These are phyloP conservation scores for Drosophila takahashii DNA, from an alignment of 1,140 invertebrate species.

Conservation along the genomic window DNA sequence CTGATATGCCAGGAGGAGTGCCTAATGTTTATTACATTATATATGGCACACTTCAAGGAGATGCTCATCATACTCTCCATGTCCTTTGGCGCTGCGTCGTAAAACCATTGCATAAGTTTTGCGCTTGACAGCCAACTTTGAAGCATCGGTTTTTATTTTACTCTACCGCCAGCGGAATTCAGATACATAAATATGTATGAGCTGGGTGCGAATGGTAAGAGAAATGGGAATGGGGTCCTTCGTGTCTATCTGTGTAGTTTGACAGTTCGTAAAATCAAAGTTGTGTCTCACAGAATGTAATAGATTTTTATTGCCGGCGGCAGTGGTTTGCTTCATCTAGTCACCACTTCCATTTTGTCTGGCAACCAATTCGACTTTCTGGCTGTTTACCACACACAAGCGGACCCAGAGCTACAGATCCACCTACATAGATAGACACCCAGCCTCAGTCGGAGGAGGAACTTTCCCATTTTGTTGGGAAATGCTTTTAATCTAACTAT, in stretches of 20 bases:
- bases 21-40: slow-evolving; percentile 56
- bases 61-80: slow-evolving; percentile 18
- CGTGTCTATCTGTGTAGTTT: slow-evolving; percentile 48
- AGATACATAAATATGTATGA: slow-evolving; percentile 28
- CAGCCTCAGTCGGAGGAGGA: slow-evolving; percentile 12
- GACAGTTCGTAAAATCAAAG: slow-evolving; percentile 78
- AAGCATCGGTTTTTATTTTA: slow-evolving; percentile 49
- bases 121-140: slow-evolving; percentile 43
- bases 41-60: slow-evolving; percentile 33
- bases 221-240: not conserved
- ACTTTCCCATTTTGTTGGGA: slow-evolving; percentile 56
- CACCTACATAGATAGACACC: slow-evolving; percentile 4
- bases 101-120: slow-evolving; percentile 60
- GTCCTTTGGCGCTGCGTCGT: slow-evolving; percentile 38
- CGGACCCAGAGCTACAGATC: slow-evolving; percentile 8
- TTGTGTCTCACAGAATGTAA: slow-evolving; percentile 68
- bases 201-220: slow-evolving; percentile 3
- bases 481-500: slow-evolving; percentile 77
- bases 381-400: slow-evolving; percentile 38
- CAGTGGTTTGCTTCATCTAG: slow-evolving; percentile 51
- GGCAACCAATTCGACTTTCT: slow-evolving; percentile 55
- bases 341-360: slow-evolving; percentile 56
- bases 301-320: slow-evolving; percentile 70
- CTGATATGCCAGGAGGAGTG: slow-evolving; percentile 16
- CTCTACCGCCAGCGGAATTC: slow-evolving; percentile 26